A percentile compares a stretch with the other conserved stretches of the same genome.
phyloP scores from a whole-genome alignment of 1,140 invertebrate genomes.

The Ylistrum balloti region DNA sequence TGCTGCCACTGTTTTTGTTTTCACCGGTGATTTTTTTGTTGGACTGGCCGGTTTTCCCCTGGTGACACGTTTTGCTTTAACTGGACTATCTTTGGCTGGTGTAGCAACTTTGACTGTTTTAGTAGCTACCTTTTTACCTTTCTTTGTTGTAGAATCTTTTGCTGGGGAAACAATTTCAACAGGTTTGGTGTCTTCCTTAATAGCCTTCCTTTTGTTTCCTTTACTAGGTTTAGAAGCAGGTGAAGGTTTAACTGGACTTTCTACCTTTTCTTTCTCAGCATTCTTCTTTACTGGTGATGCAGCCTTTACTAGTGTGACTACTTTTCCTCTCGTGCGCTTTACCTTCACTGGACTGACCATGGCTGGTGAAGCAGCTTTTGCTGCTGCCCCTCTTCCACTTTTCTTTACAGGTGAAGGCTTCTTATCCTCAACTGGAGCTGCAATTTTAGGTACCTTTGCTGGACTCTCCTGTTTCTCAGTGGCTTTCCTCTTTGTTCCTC shows the following conservation, averaged over 20 bases:
- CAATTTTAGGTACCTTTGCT: not conserved
- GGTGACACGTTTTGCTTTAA: constrained; percentile 31
- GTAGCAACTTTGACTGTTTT: not conserved
- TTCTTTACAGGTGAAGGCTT: not conserved
- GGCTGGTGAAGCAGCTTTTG: not conserved
- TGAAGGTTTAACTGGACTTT: not conserved
- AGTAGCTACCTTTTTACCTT: not conserved
- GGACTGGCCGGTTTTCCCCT: constrained; percentile 36
- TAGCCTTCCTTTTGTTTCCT: not conserved
- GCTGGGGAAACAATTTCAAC: not conserved
- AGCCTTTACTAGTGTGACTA: not conserved
- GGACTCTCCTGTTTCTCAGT: not conserved
- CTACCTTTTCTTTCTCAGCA: not conserved
- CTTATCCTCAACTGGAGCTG: not conserved
- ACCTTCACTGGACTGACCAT: not conserved
- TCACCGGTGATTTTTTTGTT: not conserved
- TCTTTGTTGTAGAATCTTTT: constrained; percentile 24
- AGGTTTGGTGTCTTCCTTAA: not conserved
- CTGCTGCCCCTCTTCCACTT: not conserved
- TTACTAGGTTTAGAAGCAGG: not conserved
- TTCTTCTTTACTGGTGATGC: constrained; percentile 41
- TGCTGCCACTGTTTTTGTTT: not conserved
- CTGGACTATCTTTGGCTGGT: not conserved
- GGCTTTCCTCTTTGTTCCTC: constrained; percentile 36
- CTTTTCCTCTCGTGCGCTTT: not conserved